These are phyloP conservation scores for Cryptophagus acutangulus DNA, from an alignment of 2,888 invertebrate genomes.

Conservation along the genomic window DNA sequence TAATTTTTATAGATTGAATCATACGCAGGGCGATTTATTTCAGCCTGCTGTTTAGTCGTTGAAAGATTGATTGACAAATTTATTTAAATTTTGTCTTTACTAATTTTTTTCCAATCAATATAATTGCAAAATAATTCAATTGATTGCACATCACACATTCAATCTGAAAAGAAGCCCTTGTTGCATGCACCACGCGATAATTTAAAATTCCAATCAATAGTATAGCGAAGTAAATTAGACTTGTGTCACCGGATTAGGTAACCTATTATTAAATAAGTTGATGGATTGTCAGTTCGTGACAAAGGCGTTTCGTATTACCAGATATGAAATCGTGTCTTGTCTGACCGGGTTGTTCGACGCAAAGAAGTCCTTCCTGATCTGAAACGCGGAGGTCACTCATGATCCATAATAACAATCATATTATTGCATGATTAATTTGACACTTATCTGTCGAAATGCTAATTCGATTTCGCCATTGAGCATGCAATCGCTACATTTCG, in stretches of 20 bases:
- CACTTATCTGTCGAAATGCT: conserved; percentile 16
- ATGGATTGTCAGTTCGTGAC: conserved; percentile 31
- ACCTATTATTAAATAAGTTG: conserved; percentile 37
- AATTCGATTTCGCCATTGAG: conserved; percentile 22
- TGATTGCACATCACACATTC: too few relatives aligned
- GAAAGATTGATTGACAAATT: too few relatives aligned
- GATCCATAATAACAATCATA: conserved; percentile 12
- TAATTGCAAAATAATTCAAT: too few relatives aligned
- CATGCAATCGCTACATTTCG: too few relatives aligned
- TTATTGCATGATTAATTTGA: conserved; percentile 26
- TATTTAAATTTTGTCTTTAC: too few relatives aligned
- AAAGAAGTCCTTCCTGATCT: conserved; percentile 26
- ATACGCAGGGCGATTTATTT: too few relatives aligned
- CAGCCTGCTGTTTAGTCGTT: too few relatives aligned
- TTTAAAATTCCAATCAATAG: conserved; percentile 32
- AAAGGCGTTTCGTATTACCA: conserved; percentile 18
- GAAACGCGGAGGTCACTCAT: conserved; percentile 29
- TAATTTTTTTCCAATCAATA: too few relatives aligned
- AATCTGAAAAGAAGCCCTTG: too few relatives aligned
- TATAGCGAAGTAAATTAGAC: conserved; percentile 37
- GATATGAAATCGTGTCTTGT: conserved; percentile 23
- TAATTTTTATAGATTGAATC: too few relatives aligned
- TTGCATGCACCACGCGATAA: too few relatives aligned
- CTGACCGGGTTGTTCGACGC: conserved; percentile 30
- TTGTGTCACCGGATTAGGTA: conserved; percentile 38